Base-by-base conservation (phyloP, 1,140 invertebrate species). In the Caenorhabditis briggsae region DNA sequence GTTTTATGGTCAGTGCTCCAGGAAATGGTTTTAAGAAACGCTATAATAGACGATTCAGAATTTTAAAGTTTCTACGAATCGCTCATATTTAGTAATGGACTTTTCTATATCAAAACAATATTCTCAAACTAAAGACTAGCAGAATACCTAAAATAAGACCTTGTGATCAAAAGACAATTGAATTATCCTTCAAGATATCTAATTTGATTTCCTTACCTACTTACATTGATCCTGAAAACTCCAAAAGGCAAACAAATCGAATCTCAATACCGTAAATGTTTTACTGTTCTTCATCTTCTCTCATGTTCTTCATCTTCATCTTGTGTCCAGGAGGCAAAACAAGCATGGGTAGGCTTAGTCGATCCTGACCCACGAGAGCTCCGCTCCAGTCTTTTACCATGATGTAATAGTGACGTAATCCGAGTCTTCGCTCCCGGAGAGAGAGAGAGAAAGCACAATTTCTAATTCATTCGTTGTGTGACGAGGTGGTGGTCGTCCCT, bases 381-480 rank as follows among this genome's bases (percentile, higher is more conserved):
- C n/a, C 25, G n/a, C 70, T 23, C 70, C 46, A 43, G 14, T 23
- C 43, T 53, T 25, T 20, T 78, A 78, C 43, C 70, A 48, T 78
- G 70, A 78, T 78, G 70, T 50, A 78, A 78, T 50, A 78, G 70
- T 78, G 70, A 78, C 70, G 70, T 78, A 78, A 50, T 78, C 70
- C 18, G 33, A 78, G 70, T 11, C 7, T 7, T 18, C 5, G 33
- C 41, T 46, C 64, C 16, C 1, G 18, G 33, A 43, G 2, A 1
- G 14, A 58, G 14, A 58, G 56, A 65, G 20, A 65, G 20, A 65
- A 20, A 50, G 46, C 70, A 50, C 70, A 78, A 5, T 78, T 70
- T 70, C 33, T 46, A 78, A 78, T 78, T 78, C 70, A 50, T 78
- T 53, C 33, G 46, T 14, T 23, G n/a, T 23, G 70, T 33, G 7